Evolutionary conservation across 2,888 invertebrate species (phyloP), one percentile per base, ranked within the genome.

Genomic region (Cheilosia variabilis): DNA sequence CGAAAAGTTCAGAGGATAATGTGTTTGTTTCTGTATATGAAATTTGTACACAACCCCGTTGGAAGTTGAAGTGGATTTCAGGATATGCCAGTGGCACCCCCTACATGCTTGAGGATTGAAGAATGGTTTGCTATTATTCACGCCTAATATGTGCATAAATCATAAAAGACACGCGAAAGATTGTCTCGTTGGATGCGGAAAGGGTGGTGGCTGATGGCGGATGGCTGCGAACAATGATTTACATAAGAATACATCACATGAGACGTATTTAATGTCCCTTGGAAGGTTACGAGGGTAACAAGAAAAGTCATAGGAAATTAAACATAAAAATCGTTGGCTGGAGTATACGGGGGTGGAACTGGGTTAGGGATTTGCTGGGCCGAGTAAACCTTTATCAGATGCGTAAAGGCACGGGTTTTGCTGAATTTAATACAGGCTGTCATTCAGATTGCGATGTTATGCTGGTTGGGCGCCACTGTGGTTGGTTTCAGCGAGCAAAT

Each of bases 111-210:
- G 17, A 19, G 47, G 17, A 9, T 19, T 45, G 17, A 17, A 17
- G 47, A 7, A 47, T 17, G 47, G 47, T 47, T 17, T 15, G 19
- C 55, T 75, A 75, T 80, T 68, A 80, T 75, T 80, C 60, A 15
- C 41, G 52, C 41, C 27, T 60, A 27, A 50, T 75, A 37, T 66
- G 65, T 47, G 57, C 57, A 66, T 66, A 75, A 75, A 75, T 66
- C 65, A 50, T 47, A 65, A 55, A 53, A 65, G 65, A 43, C 43
- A 53, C 27, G 43, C 62, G 19, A 60, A 62, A 62, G 45, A 41
- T 34, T 37, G 19, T 52, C 24, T 41, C 10, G 37, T 7, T 63
- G 43, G 2, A 43, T 43, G 13, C 6, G n/a, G n/a, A n/a, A 47
- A 0, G 47, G 17, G 17, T 17, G 31, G 31, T 2, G 19, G 19